Percentiles rank a stretch among this genome's conserved stretches.
Conservation (phyloP, 1,140 invertebrate genomes). For the Diabrotica virgifera region DNA sequence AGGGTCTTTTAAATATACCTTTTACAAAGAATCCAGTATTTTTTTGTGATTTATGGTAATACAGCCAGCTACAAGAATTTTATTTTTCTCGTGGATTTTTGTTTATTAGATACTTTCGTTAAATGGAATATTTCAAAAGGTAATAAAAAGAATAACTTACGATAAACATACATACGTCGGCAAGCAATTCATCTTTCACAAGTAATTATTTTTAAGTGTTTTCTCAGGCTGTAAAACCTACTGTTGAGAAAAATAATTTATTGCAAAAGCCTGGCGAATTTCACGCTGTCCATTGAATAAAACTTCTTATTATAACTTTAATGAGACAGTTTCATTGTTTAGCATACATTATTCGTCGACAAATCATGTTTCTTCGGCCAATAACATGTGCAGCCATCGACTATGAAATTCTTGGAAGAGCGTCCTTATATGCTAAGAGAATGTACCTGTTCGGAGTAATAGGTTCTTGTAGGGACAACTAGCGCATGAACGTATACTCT, state of each 20-base stretch:
- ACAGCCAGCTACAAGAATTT: no score
- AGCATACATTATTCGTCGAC: not conserved
- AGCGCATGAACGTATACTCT: no score
- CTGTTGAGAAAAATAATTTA: constrained; percentile 1
- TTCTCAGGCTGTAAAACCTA: not conserved
- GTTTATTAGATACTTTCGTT: no score
- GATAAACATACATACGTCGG: not conserved
- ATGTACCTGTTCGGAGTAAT: not conserved
- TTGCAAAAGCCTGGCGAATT: not conserved
- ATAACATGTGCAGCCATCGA: not conserved
- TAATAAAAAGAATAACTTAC: no score
- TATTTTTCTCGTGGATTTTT: no score
- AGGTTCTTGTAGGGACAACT: not conserved
- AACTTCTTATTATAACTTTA: not conserved
- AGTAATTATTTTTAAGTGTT: constrained; percentile 1
- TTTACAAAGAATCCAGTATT: no score
- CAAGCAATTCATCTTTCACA: not conserved
- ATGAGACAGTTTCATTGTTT: constrained; percentile 2
- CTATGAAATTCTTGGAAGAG: not conserved
- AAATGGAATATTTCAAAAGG: no score
- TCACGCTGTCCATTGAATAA: not conserved
- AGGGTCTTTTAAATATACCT: no score
- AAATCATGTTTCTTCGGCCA: not conserved
- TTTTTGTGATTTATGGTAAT: no score
- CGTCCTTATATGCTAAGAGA: not conserved